phyloP scores from a whole-genome alignment of 1,140 invertebrate species.

The Sarcophaga peregrina region DNA sequence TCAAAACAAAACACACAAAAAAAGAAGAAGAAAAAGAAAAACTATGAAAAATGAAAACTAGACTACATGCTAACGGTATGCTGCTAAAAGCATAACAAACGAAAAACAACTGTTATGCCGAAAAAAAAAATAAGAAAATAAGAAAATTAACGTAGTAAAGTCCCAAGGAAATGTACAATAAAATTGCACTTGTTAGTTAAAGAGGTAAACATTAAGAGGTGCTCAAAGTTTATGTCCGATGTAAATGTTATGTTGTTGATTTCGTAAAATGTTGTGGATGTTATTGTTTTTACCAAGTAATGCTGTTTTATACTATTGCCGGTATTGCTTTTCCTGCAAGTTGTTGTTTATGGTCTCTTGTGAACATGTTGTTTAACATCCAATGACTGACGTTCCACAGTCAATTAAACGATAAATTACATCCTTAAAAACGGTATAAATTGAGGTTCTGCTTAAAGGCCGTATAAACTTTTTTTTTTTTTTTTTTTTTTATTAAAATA shows the following conservation, averaged over 20 bases:
- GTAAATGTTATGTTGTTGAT: constrained; percentile 27
- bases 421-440: constrained; percentile 34
- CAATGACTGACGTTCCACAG: constrained; percentile 38
- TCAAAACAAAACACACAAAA: not conserved
- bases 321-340: not conserved
- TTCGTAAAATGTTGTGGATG: constrained; percentile 6
- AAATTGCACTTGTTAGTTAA: constrained; percentile 18
- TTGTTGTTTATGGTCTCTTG: constrained; percentile 42
- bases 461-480: not conserved
- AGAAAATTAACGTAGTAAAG: not conserved
- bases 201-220: not conserved
- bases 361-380: constrained; percentile 40
- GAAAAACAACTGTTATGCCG: too few relatives aligned
- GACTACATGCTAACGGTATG: not conserved
- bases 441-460: not conserved
- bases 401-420: constrained; percentile 40
- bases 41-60: not conserved
- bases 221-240: constrained; percentile 13
- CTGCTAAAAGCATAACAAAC: not conserved
- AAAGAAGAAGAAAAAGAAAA: not conserved
- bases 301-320: not conserved
- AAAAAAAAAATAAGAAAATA: too few relatives aligned
- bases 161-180: not conserved
- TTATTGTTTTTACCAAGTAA: not conserved
- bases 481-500: not conserved